These are phyloP conservation scores for Synanthedon myopaeformis DNA, from an alignment of 2,888 invertebrate species.

Conservation along the genomic window DNA sequence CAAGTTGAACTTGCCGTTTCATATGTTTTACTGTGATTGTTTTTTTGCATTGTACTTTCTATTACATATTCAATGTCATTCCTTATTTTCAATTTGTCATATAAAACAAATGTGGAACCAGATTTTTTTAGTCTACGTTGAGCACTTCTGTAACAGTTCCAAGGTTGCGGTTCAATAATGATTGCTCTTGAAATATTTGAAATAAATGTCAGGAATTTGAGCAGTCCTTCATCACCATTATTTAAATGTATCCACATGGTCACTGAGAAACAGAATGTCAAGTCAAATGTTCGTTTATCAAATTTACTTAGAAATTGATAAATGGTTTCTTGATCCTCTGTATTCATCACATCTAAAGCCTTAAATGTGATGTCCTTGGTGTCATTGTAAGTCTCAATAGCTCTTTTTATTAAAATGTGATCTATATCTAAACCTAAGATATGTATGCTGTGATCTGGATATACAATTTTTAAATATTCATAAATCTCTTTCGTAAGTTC, in stretches of 20 bases:
- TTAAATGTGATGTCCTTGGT: slow-evolving; percentile 62
- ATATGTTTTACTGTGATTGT: slow-evolving; percentile 60
- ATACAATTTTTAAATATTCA: slow-evolving; percentile 55
- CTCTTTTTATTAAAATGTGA: slow-evolving; percentile 75
- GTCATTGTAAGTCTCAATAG: slow-evolving; percentile 59
- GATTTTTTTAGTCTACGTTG: slow-evolving; percentile 76
- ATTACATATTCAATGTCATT: slow-evolving; percentile 73
- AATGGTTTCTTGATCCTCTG: slow-evolving; percentile 37
- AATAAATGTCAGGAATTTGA: slow-evolving; percentile 71
- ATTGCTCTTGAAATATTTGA: slow-evolving; percentile 67
- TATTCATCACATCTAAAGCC: slow-evolving; percentile 72
- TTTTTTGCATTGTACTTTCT: slow-evolving; percentile 59
- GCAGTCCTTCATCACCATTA: slow-evolving; percentile 80
- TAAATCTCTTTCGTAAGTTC: slow-evolving; percentile 75
- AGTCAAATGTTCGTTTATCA: slow-evolving; percentile 69
- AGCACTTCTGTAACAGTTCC: slow-evolving; percentile 86
- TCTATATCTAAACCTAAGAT: slow-evolving; percentile 84
- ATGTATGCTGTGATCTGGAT: slow-evolving; percentile 34
- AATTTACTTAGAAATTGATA: slow-evolving; percentile 50
- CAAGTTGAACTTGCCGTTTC: slow-evolving; percentile 75
- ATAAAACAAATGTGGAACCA: slow-evolving; percentile 72
- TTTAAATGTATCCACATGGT: slow-evolving; percentile 94
- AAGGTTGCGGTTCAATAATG: slow-evolving; percentile 85
- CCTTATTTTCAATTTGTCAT: slow-evolving; percentile 71
- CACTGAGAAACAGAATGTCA: slow-evolving; percentile 83